Evolutionary conservation across 2,888 invertebrate genomes (phyloP), one percentile per base, ranked within the genome.

Genomic region (Xestia ashworthii): DNA sequence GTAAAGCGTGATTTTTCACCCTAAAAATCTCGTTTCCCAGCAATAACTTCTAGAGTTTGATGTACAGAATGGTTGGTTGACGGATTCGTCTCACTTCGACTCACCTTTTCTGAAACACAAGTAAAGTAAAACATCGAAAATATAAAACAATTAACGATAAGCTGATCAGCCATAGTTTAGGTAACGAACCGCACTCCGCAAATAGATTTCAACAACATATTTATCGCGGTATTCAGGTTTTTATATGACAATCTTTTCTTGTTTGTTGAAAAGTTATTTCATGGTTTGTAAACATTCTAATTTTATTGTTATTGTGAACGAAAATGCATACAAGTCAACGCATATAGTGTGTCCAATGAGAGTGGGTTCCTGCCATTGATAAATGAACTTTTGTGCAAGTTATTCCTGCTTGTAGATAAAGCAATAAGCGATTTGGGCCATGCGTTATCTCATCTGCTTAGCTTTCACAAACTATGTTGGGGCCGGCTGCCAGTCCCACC

Each of bases 21-120:
- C 11, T n/a, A 55, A 9, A 11, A 55, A 55, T 11, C 11, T 55
- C 55, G n/a, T 12, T n/a, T n/a, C n/a, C 1, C n/a, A 55, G 5
- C n/a, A 55, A n/a, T n/a, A 11, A 55, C n/a, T 12, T n/a, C 11
- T 11, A 55, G 32, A 32, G 12, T n/a, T n/a, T n/a, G 55, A n/a
- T 55, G 5, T 4, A n/a, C 55, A 55, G 55, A n/a, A 12, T n/a
- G 55, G n/a, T 55, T 55, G 3, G 19, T 55, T n/a, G 5, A 25
- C 25, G 55, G 25, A 1, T 5, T 55, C 12, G n/a, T n/a, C n/a
- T n/a, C n/a, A n/a, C n/a, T n/a, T n/a, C n/a, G n/a, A n/a, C 84
- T 76, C 22, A 86, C 84, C 87, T 86, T 85, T 60, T 86, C 84
- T 5, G 80, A 71, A 46, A 71, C 50, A 60, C 80, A 77, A 41